Conservation (phyloP, 35 echinoderm and acorn worm species). For the Amphiura filiformis region DNA sequence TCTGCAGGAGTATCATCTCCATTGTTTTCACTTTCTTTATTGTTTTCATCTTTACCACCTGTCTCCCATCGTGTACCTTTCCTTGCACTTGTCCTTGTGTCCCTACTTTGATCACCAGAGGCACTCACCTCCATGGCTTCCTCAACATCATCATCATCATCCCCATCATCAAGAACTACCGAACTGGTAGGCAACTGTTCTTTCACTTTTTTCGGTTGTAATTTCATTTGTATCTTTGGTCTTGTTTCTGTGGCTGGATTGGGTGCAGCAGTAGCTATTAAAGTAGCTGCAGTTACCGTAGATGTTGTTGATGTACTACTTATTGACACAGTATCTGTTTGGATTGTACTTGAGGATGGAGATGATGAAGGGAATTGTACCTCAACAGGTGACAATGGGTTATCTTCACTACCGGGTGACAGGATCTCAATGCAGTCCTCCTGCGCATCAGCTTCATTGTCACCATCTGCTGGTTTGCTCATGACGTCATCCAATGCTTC, state of each 20-base stretch:
- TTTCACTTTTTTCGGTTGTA: constrained; percentile 6
- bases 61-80: neutral
- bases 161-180: constrained; percentile 13
- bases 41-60: neutral
- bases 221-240: constrained; percentile 11
- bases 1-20: neutral
- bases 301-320: neutral
- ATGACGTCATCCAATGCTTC: neutral
- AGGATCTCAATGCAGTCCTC: neutral
- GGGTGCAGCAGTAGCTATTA: neutral
- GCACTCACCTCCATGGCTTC: neutral
- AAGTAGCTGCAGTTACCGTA: neutral
- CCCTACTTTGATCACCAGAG: neutral
- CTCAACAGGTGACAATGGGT: neutral
- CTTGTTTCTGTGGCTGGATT: neutral
- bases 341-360: neutral
- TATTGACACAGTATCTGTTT: neutral
- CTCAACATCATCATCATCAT: constrained; percentile 5
- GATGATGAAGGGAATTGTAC: neutral
- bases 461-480: neutral
- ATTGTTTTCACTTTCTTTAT: neutral
- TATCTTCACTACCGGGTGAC: neutral
- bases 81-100: neutral
- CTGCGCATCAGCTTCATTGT: neutral
- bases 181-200: constrained; percentile 20